These are phyloP conservation scores for Eidolon helvum DNA, from an alignment of 2,113 vertebrate genomes.

Conservation along the genomic window DNA sequence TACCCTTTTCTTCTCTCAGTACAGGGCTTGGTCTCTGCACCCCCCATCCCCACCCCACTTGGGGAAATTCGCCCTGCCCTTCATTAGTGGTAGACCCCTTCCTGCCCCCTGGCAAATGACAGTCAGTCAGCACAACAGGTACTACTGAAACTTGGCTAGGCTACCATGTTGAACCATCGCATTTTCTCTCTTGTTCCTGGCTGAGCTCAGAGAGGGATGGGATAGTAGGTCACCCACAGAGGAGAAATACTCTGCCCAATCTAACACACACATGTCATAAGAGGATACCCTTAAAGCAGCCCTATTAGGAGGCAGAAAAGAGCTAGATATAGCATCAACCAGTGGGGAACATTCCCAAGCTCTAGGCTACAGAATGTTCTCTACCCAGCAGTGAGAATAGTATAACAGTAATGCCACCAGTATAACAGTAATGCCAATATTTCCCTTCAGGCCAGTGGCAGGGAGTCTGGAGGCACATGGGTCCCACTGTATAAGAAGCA, in stretches of 20 bases:
- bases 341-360: neutral
- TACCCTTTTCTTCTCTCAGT: no score
- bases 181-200: neutral
- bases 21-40: no score
- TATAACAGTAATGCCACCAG: neutral
- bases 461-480: no score
- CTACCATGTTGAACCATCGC: neutral
- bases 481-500: neutral
- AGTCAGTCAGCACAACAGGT: neutral
- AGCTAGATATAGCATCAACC: neutral
- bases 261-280: fast-evolving
- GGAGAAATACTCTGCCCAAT: no score
- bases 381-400: neutral
- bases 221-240: neutral
- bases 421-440: neutral
- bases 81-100: neutral
- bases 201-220: neutral
- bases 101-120: neutral
- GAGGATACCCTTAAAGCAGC: neutral
- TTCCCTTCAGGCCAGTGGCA: neutral
- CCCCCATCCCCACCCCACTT: no score
- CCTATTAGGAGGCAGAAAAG: neutral
- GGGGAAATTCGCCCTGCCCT: no score
- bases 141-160: neutral
- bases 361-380: neutral